Evolutionary conservation across 64 coral and sea anemone species (phyloP).

Genomic region (Pocillopora damicornis): DNA sequence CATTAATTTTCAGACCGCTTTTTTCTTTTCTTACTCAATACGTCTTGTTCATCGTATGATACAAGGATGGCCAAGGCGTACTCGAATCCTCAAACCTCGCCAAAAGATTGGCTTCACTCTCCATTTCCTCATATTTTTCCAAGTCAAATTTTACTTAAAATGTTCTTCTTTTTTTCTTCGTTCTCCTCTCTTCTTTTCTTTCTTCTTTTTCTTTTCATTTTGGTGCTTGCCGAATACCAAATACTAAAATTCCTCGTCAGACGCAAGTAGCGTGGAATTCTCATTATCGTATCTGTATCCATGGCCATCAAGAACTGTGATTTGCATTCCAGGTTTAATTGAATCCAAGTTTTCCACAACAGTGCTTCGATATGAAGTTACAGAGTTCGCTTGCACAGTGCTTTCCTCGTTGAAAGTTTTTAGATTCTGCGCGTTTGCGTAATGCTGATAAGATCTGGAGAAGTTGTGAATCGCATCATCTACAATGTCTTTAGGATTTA

Average conservation of each 20-base stretch:
- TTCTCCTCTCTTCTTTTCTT: too few species aligned
- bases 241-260: slow-evolving; percentile 84
- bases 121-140: too few species aligned
- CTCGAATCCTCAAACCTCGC: too few species aligned
- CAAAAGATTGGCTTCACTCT: too few species aligned
- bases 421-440: slow-evolving; percentile 76
- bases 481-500: slow-evolving; percentile 97
- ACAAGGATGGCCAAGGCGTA: too few species aligned
- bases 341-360: slow-evolving; percentile 57
- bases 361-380: slow-evolving; percentile 74
- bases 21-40: too few species aligned
- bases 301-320: slow-evolving; percentile 74
- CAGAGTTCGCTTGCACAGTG: slow-evolving; percentile 13
- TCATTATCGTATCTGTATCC: slow-evolving; percentile 46
- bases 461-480: slow-evolving; percentile 98
- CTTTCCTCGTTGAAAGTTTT: slow-evolving; percentile 60
- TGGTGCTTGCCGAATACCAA: not conserved
- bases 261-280: slow-evolving; percentile 76
- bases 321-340: slow-evolving; percentile 79
- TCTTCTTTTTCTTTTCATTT: too few species aligned
- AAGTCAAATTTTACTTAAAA: too few species aligned
- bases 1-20: too few species aligned
- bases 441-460: slow-evolving; percentile 92
- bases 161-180: too few species aligned
- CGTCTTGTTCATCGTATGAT: too few species aligned